Evolutionary conservation across 2,888 invertebrate species (phyloP).

Genomic region (Tridacna crocea): DNA sequence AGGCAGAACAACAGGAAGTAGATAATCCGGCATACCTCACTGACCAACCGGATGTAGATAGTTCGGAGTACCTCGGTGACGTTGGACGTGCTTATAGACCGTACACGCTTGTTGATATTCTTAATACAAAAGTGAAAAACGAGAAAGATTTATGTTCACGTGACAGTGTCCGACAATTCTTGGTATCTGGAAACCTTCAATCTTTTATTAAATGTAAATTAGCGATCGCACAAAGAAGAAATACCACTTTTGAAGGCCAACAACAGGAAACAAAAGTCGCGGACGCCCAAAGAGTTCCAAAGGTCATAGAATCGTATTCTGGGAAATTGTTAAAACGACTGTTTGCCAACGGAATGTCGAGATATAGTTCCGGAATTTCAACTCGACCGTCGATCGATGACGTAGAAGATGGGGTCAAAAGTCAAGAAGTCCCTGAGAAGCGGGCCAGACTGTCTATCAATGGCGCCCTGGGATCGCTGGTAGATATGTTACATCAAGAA

Average conservation of each 20-base stretch:
- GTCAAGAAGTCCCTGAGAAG: conserved; percentile 26
- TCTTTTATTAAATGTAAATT: conserved; percentile 24
- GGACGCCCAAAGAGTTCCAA: neutral
- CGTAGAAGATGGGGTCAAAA: neutral
- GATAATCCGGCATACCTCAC: neutral
- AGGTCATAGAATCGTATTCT: conserved; percentile 23
- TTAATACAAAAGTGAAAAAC: conserved; percentile 38
- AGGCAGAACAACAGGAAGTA: neutral
- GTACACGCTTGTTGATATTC: conserved; percentile 33
- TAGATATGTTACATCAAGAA: conserved; percentile 45
- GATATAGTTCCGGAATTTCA: neutral
- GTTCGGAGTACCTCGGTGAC: neutral
- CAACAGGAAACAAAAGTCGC: neutral
- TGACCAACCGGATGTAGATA: neutral
- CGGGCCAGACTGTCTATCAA: conserved; percentile 52
- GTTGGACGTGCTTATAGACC: neutral
- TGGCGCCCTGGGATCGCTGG: conserved; percentile 49
- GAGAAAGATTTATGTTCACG: conserved; percentile 39
- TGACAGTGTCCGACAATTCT: conserved; percentile 40
- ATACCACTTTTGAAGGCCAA: neutral
- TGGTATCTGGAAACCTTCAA: conserved; percentile 29
- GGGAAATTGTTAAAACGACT: conserved; percentile 27
- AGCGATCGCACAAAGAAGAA: neutral
- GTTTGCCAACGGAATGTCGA: neutral
- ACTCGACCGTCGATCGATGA: conserved; percentile 1